Evolutionary conservation across 2,113 vertebrate species (phyloP).

Genomic region (Myrmecophaga tridactyla): DNA sequence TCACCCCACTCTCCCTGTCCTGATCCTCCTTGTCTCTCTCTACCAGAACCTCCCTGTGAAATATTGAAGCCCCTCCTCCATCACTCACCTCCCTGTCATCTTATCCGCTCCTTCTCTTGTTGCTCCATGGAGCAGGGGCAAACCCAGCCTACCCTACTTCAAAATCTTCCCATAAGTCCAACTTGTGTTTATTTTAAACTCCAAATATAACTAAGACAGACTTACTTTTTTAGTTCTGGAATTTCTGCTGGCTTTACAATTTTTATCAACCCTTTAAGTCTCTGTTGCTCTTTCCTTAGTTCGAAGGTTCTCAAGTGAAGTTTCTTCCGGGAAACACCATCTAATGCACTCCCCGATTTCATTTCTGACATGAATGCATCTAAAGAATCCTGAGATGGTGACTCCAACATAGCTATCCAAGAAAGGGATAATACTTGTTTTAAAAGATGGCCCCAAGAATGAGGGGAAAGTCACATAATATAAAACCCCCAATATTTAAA

Average conservation of each 20-base stretch:
- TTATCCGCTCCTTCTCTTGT: too few species aligned
- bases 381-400: constrained; percentile 90
- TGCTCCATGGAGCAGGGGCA: too few species aligned
- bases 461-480: too few species aligned
- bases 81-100: too few species aligned
- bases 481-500: background rate
- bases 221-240: constrained; percentile 90
- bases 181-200: background rate
- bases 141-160: too few species aligned
- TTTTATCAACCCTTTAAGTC: constrained; percentile 91
- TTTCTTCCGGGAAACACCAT: constrained; percentile 92
- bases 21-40: too few species aligned
- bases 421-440: background rate
- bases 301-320: constrained; percentile 92
- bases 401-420: constrained; percentile 83
- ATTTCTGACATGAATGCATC: constrained; percentile 97
- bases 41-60: too few species aligned
- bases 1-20: too few species aligned
- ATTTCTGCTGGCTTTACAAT: constrained; percentile 92
- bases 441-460: background rate
- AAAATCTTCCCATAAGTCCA: too few species aligned
- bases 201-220: constrained; percentile 76
- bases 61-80: too few species aligned
- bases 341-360: constrained; percentile 86
- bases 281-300: constrained; percentile 91